Percentiles rank a stretch among this genome's conserved stretches.
Evolutionary conservation across 2,113 vertebrate genomes (phyloP).

Genomic region (Ctenomys sociabilis): DNA sequence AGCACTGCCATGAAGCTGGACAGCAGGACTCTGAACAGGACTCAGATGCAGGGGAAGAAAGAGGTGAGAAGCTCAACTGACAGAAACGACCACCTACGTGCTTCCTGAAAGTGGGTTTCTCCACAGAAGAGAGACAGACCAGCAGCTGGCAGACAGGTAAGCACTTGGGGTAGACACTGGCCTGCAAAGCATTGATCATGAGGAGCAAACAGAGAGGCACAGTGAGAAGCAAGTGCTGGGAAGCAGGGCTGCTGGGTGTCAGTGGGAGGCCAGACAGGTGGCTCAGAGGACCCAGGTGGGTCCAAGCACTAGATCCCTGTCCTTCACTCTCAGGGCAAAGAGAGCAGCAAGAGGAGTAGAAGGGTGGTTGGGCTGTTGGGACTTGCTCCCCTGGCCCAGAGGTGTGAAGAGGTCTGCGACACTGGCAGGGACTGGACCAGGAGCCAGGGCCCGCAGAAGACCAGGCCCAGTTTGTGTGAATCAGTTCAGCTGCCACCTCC

Average conservation of each 20-base stretch:
- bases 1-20: accelerated
- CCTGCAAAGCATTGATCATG: background rate
- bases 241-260: background rate
- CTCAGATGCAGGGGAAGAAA: no score
- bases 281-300: accelerated
- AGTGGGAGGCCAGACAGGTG: no score
- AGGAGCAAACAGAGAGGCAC: background rate
- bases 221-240: accelerated
- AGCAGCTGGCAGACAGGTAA: no score
- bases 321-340: background rate
- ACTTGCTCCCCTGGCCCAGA: background rate
- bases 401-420: background rate
- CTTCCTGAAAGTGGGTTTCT: background rate
- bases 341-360: background rate
- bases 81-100: background rate
- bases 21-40: accelerated
- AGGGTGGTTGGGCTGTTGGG: background rate
- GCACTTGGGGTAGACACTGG: background rate
- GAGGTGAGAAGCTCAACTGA: accelerated
- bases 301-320: background rate
- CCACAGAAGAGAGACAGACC: background rate
- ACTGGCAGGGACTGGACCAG: background rate
- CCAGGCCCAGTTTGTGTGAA: background rate
- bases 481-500: background rate
- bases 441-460: background rate